Conservation (phyloP, 2,888 invertebrate genomes). For the Nymphalis polychloros region DNA sequence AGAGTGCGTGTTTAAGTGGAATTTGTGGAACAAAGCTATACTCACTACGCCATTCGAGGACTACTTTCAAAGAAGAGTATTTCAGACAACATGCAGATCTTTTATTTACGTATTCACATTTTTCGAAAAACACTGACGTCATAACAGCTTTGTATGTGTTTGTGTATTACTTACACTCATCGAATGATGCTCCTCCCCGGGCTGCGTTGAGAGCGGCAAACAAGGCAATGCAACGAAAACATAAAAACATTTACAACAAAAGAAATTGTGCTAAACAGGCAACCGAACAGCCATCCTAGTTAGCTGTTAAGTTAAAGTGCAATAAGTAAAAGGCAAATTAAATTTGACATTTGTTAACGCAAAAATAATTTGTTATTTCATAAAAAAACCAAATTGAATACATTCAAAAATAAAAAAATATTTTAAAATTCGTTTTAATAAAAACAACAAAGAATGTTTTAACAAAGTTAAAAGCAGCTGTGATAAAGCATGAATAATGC, state of each 20-base stretch:
- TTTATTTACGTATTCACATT: neutral
- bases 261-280: conserved; percentile 43
- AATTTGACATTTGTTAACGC: neutral
- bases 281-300: conserved; percentile 29
- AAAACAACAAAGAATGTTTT: too few relatives aligned
- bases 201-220: conserved; percentile 73
- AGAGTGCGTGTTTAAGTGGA: conserved; percentile 25
- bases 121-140: neutral
- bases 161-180: conserved; percentile 84
- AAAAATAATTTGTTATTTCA: neutral
- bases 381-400: neutral
- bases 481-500: too few relatives aligned
- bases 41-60: conserved; percentile 5
- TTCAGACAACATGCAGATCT: neutral
- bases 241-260: conserved; percentile 65
- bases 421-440: neutral
- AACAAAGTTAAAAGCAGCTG: too few relatives aligned
- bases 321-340: conserved; percentile 21
- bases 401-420: conserved; percentile 1
- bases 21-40: conserved; percentile 15
- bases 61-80: conserved; percentile 7
- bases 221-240: conserved; percentile 78
- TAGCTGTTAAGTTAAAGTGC: conserved; percentile 15
- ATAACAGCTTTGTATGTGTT: neutral
- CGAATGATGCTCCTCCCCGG: conserved; percentile 87